A percentile compares a stretch with the other conserved stretches of the same genome.
These are phyloP conservation scores for Salticus scenicus DNA, from an alignment of 2,888 invertebrate species.

Conservation along the genomic window DNA sequence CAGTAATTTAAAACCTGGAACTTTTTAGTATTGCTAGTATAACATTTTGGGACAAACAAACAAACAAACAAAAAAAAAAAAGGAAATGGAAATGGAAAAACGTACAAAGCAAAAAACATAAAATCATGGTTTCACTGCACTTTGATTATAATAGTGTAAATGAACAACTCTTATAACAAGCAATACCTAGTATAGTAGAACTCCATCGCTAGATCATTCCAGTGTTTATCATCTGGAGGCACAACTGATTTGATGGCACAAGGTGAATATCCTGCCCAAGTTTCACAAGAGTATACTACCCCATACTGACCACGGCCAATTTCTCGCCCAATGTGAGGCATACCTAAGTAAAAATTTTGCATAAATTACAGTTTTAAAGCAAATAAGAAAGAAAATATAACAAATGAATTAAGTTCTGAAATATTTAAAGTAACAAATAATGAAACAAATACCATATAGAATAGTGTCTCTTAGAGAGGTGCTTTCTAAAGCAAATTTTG, in stretches of 20 bases:
- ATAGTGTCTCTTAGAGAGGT: constrained; percentile 88
- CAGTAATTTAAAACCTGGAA: too few species aligned
- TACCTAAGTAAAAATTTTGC: constrained; percentile 67
- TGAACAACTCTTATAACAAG: too few species aligned
- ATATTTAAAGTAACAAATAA: too few species aligned
- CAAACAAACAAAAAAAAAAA: too few species aligned
- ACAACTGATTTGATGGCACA: constrained; percentile 91
- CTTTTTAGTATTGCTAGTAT: too few species aligned
- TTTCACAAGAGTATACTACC: constrained; percentile 87
- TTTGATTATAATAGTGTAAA: too few species aligned
- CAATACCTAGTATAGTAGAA: constrained; percentile 88
- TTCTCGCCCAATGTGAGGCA: constrained; percentile 78
- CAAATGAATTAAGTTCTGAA: too few species aligned
- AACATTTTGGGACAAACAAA: too few species aligned
- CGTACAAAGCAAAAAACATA: too few species aligned
- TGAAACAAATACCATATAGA: constrained; percentile 79
- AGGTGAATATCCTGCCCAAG: constrained; percentile 84
- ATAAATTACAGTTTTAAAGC: not conserved
- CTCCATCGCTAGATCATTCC: constrained; percentile 92
- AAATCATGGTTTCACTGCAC: too few species aligned
- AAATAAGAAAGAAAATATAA: not conserved
- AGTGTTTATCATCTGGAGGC: constrained; percentile 90
- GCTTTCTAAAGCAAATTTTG: constrained; percentile 87
- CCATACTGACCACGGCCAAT: constrained; percentile 89
- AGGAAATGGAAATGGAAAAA: too few species aligned